These are phyloP conservation scores for Drosophila paranaensis DNA, from an alignment of 2,888 invertebrate species.

Conservation along the genomic window DNA sequence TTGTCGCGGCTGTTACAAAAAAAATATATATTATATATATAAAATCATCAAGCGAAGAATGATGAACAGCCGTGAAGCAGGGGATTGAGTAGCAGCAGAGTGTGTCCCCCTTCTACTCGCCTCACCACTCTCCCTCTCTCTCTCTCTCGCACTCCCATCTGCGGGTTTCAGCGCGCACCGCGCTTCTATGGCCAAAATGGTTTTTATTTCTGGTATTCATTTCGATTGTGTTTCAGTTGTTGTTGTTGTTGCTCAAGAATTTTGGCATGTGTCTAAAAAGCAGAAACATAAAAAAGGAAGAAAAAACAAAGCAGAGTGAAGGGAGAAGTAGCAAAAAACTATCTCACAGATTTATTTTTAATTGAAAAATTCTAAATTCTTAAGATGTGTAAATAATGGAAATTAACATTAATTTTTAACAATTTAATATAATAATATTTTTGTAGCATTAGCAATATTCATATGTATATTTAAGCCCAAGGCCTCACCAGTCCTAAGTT, in stretches of 20 bases:
- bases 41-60: constrained; percentile 53
- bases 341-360: not conserved
- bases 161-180: constrained; percentile 60
- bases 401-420: not conserved
- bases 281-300: not conserved
- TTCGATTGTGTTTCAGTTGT: constrained; percentile 23
- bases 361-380: not conserved
- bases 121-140: not conserved
- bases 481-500: too few species aligned
- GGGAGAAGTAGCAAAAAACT: not conserved
- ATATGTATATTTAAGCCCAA: too few species aligned
- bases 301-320: not conserved
- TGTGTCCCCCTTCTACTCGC: constrained; percentile 7
- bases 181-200: constrained; percentile 63
- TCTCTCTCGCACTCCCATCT: constrained; percentile 27
- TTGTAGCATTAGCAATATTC: too few species aligned
- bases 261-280: constrained; percentile 38
- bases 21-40: constrained; percentile 32
- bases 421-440: too few species aligned
- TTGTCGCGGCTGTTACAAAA: constrained; percentile 56
- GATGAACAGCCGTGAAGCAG: constrained; percentile 36
- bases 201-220: constrained; percentile 42
- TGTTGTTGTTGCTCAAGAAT: constrained; percentile 15
- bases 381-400: not conserved
- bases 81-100: constrained; percentile 3